Conservation (phyloP, 1,140 invertebrate species). For the Calephelis nemesis region DNA sequence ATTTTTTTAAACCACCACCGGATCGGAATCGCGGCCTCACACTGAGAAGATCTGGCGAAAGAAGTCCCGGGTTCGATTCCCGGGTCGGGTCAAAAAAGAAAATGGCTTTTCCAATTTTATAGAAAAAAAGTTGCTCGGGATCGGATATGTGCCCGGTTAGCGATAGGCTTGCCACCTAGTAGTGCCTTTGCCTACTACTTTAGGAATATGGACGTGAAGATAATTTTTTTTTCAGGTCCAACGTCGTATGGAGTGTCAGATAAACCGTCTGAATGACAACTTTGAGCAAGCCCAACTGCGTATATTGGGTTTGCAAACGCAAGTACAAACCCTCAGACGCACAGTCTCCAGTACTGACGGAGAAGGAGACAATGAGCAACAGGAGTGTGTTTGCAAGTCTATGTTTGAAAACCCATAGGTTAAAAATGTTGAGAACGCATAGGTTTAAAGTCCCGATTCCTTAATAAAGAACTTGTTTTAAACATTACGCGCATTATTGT, state of each 20-base stretch:
- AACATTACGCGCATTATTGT: background rate
- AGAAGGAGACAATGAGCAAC: constrained; percentile 47
- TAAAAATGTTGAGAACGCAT: constrained; percentile 38
- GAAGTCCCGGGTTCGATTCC: too few relatives aligned
- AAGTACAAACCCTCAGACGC: constrained; percentile 82
- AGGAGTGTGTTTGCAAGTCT: constrained; percentile 58
- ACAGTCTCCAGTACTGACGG: constrained; percentile 74
- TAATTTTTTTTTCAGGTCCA: constrained; percentile 75
- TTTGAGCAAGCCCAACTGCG: constrained; percentile 84
- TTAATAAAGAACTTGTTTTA: too few relatives aligned
- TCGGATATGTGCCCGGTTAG: too few relatives aligned
- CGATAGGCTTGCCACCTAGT: too few relatives aligned
- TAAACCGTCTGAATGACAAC: constrained; percentile 83
- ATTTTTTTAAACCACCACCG: too few relatives aligned
- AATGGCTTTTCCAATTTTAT: too few relatives aligned
- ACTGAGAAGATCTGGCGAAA: too few relatives aligned
- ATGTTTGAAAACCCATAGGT: constrained; percentile 54
- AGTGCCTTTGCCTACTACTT: too few relatives aligned
- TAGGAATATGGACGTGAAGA: too few relatives aligned
- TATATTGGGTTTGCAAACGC: constrained; percentile 82
- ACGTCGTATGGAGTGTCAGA: constrained; percentile 84
- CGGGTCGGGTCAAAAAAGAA: too few relatives aligned
- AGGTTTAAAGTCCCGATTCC: constrained; percentile 8
- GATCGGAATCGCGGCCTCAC: too few relatives aligned
- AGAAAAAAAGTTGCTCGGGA: too few relatives aligned